Percentiles rank a stretch among this genome's conserved stretches.
Conservation (phyloP, 2,797 vertebrate genomes). For the Halcyon badia region DNA sequence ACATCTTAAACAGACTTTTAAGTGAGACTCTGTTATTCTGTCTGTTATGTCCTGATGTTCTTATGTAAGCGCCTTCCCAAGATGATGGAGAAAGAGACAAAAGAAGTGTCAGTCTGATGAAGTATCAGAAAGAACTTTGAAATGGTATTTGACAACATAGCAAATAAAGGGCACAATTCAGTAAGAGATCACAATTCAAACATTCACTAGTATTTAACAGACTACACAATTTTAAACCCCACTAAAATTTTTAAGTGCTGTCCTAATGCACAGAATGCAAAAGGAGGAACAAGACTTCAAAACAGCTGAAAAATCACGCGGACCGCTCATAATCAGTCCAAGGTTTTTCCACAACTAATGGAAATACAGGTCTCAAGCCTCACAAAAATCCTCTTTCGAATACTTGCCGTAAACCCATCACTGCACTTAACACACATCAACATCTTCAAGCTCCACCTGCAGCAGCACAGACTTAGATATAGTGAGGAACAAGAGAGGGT, state of each 20-base stretch:
- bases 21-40: neutral
- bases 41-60: neutral
- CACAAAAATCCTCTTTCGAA: neutral
- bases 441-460: neutral
- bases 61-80: neutral
- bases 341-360: neutral
- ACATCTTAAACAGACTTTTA: neutral
- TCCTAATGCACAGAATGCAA: neutral
- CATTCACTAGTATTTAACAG: neutral
- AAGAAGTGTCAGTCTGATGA: neutral
- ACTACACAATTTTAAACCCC: neutral
- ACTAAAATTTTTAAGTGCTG: neutral
- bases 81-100: neutral
- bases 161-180: neutral
- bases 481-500: neutral
- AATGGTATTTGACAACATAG: neutral
- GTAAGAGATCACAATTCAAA: neutral
- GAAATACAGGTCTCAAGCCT: conserved; percentile 24
- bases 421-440: conserved; percentile 7
- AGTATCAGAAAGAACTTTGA: neutral
- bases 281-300: neutral
- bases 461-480: neutral
- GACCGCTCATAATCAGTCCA: neutral
- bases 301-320: neutral
- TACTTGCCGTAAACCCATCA: conserved; percentile 19